phyloP scores from a whole-genome alignment of 2,888 invertebrate species.

The Euclidia mi region DNA sequence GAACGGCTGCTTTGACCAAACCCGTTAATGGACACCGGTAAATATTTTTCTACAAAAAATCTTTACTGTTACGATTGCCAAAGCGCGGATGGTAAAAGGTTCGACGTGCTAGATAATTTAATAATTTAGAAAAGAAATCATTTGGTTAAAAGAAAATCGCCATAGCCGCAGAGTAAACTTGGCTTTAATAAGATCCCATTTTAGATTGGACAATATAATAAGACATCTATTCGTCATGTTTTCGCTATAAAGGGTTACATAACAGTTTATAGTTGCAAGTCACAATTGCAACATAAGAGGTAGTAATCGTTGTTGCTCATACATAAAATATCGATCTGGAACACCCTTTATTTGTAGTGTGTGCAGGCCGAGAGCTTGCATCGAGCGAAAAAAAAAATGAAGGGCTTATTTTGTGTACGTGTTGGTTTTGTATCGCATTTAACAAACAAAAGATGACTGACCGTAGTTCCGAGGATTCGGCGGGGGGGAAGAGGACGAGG shows the following conservation, averaged over 20 bases:
- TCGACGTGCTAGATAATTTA: conserved; percentile 36
- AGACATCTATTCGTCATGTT: conserved; percentile 42
- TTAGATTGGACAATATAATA: conserved; percentile 33
- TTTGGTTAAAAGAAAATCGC: conserved; percentile 22
- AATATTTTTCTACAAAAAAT: conserved; percentile 51
- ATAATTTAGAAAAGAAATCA: conserved; percentile 31
- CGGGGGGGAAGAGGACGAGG: conserved; percentile 39
- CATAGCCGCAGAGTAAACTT: conserved; percentile 27
- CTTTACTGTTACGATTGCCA: conserved; percentile 50
- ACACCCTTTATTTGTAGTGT: conserved; percentile 51
- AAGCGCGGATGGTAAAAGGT: conserved; percentile 34
- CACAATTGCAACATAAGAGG: conserved; percentile 48
- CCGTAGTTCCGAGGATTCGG: conserved; percentile 66
- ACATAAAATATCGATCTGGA: conserved; percentile 52
- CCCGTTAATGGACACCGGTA: conserved; percentile 61
- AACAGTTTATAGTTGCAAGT: conserved; percentile 40
- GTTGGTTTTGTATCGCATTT: conserved; percentile 81
- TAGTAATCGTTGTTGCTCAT: conserved; percentile 38
- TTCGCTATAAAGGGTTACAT: conserved; percentile 48
- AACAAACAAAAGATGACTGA: conserved; percentile 85
- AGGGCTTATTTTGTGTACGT: conserved; percentile 71
- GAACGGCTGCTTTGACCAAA: conserved; percentile 68
- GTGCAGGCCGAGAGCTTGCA: conserved; percentile 18
- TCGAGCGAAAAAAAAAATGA: conserved; percentile 59
- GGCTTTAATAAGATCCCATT: conserved; percentile 45